Evolutionary conservation across 2,797 vertebrate genomes (phyloP), one percentile per base, ranked within the genome.

Genomic region (Sciurus carolinensis): DNA sequence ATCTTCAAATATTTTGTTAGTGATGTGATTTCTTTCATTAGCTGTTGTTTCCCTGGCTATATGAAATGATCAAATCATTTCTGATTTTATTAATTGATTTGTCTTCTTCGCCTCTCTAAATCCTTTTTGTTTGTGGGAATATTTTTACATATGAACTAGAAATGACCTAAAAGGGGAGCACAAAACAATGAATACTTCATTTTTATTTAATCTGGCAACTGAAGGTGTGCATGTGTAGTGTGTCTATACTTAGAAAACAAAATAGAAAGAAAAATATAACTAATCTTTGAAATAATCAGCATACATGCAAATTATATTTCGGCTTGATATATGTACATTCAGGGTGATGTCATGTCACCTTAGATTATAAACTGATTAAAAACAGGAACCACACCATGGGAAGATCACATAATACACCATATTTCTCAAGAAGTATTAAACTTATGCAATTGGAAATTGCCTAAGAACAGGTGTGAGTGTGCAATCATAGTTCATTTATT

Each of bases 231-330:
- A 44, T 39, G 59, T 33, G 3, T 73, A 14, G 33, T 82, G 1
- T 83, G 1, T 69, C 33, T 75, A n/a, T 86, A 86, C 26, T 36
- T 84, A 82, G 30, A 79, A 95, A 84, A 73, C 24, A 87, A n/a
- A 76, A n/a, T 42, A 87, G 20, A 69, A 86, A 62, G 59, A 62
- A 87, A 88, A 77, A 26, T 87, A 26, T 2, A 82, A 52, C 54
- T 79, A 39, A 62, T 26, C 28, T 75, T 89, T 92, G 52, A 92
- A 90, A 67, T 84, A 71, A 44, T 95, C 76, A 52, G 3, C 39
- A 11, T 52, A 69, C 8, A 86, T 44, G 28, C 7, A 75, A 67
- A 54, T 92, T 54, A 1, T 47, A 52, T 47, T 89, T 79, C 9
- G 54, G 33, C 8, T 47, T 79, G 36, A 85, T 36, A 47, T 71